Conservation (phyloP, 1,140 invertebrate genomes). For the Chrysomallon squamiferum region DNA sequence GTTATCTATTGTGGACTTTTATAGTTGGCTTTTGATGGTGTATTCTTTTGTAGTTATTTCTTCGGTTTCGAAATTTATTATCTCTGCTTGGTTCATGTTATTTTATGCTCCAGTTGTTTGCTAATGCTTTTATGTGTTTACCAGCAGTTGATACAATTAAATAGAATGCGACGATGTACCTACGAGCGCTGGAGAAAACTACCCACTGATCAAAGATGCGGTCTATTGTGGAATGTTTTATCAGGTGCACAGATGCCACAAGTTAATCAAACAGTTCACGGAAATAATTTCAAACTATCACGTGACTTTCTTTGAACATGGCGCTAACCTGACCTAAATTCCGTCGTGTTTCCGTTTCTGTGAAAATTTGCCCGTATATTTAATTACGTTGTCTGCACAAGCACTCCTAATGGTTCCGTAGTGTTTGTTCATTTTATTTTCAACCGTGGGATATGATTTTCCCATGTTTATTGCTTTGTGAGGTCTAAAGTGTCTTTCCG, state of each 20-base stretch:
- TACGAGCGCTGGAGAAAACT: no score
- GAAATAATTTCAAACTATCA: conserved; percentile 1
- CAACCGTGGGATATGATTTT: conserved; percentile 21
- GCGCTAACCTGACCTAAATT: conserved; percentile 1
- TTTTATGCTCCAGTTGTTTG: no score
- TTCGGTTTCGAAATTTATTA: no score
- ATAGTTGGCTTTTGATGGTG: no score
- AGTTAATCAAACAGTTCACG: conserved; percentile 8
- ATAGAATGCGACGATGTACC: no score
- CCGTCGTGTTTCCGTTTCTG: neutral
- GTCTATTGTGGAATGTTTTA: neutral
- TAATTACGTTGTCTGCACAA: conserved; percentile 19
- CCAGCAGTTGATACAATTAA: no score
- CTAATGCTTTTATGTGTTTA: no score
- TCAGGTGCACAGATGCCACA: neutral
- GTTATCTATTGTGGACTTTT: no score
- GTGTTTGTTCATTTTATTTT: conserved; percentile 30
- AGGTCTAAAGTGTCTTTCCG: conserved; percentile 4
- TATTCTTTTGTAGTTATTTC: no score
- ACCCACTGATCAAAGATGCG: no score
- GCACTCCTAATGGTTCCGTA: conserved; percentile 9
- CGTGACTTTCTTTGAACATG: conserved; percentile 4
- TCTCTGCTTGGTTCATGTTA: no score
- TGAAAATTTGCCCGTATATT: conserved; percentile 12
- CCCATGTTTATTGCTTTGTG: conserved; percentile 14